Conservation (phyloP, 2,113 vertebrate species). For the Corythaeola cristata region DNA sequence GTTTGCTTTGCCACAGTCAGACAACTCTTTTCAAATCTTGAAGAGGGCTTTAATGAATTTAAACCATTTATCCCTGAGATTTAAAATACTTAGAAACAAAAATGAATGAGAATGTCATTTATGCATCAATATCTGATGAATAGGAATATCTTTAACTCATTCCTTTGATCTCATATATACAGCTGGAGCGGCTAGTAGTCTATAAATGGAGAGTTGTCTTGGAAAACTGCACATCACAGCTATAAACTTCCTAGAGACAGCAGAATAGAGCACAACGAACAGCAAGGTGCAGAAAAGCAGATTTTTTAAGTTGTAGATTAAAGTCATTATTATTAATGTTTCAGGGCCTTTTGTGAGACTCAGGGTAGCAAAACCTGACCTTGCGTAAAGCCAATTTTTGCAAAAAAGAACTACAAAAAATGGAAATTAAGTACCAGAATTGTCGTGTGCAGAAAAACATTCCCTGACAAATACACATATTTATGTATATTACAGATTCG, state of each 20-base stretch:
- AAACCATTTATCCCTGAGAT: background rate
- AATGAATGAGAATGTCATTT: background rate
- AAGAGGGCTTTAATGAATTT: background rate
- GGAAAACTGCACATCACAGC: background rate
- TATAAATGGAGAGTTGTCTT: background rate
- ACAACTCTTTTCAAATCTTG: background rate
- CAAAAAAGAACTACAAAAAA: background rate
- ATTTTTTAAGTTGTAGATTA: background rate
- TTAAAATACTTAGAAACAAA: background rate
- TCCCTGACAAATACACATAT: background rate
- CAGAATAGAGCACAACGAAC: background rate
- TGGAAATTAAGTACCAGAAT: background rate
- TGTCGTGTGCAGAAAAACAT: background rate
- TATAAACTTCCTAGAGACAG: background rate
- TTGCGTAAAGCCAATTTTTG: background rate
- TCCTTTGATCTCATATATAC: background rate
- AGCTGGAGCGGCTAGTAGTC: rapidly evolving
- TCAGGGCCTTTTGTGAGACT: background rate
- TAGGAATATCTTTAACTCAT: background rate
- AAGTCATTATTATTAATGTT: background rate
- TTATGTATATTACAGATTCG: background rate
- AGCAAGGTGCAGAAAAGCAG: background rate
- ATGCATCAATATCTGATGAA: background rate
- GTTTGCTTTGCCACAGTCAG: background rate
- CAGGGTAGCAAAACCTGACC: background rate